phyloP scores from a whole-genome alignment of 1,140 invertebrate genomes.

The Scaptomyza pallida region DNA sequence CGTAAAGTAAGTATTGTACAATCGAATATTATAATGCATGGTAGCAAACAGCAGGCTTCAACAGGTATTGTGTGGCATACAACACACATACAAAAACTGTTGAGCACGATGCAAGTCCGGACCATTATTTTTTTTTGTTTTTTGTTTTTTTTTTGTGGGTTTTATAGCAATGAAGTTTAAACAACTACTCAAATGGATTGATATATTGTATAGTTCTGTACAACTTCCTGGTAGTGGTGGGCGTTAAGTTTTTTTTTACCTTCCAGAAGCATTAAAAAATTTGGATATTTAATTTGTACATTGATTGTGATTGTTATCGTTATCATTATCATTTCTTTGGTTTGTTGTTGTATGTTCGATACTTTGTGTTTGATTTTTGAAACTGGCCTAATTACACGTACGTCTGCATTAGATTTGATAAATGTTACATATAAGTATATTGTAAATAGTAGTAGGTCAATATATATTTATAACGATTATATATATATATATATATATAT shows the following conservation, averaged over 20 bases:
- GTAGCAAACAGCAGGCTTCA: slow-evolving; percentile 12
- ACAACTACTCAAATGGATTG: background rate
- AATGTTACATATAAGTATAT: slow-evolving; percentile 60
- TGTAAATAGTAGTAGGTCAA: slow-evolving; percentile 39
- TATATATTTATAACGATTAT: slow-evolving; percentile 52
- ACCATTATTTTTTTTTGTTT: too few relatives aligned
- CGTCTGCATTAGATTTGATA: slow-evolving; percentile 74
- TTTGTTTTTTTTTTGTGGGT: too few relatives aligned
- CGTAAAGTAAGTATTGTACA: slow-evolving; percentile 36
- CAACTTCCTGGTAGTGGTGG: slow-evolving; percentile 19
- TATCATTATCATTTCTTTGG: slow-evolving; percentile 53
- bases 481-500: slow-evolving; percentile 46
- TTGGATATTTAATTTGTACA: slow-evolving; percentile 24
- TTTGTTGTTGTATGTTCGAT: slow-evolving; percentile 68
- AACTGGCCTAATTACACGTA: slow-evolving; percentile 74
- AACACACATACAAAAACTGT: slow-evolving; percentile 35
- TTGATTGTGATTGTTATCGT: slow-evolving; percentile 32
- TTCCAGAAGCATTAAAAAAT: slow-evolving; percentile 39
- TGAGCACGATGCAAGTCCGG: slow-evolving; percentile 5
- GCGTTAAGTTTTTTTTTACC: slow-evolving; percentile 30
- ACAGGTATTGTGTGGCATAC: slow-evolving; percentile 26
- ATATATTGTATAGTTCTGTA: slow-evolving; percentile 27
- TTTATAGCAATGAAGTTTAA: background rate
- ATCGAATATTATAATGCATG: slow-evolving; percentile 30
- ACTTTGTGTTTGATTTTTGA: slow-evolving; percentile 22